phyloP scores from a whole-genome alignment of 2,888 invertebrate genomes.

The Notodonta dromedarius region DNA sequence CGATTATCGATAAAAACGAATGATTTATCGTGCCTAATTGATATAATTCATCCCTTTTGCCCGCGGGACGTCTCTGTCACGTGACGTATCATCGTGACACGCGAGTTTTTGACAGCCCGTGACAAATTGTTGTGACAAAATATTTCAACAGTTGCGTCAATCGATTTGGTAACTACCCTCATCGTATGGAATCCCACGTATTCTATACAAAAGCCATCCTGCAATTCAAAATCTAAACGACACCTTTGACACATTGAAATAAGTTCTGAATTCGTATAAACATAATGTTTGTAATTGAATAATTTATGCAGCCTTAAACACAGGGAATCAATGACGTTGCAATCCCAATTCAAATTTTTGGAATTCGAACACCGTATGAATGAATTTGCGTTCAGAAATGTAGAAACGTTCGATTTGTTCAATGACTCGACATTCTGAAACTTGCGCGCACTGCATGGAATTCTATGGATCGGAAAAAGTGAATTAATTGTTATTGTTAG shows the following conservation, averaged over 20 bases:
- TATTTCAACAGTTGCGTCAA: conserved; percentile 82
- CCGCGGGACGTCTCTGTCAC: conserved; percentile 60
- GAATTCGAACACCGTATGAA: conserved; percentile 59
- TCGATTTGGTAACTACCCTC: conserved; percentile 59
- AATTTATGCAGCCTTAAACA: conserved; percentile 42
- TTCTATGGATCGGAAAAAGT: conserved; percentile 11
- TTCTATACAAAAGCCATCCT: conserved; percentile 12
- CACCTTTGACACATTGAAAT: conserved; percentile 21
- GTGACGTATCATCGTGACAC: conserved; percentile 67
- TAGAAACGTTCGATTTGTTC: conserved; percentile 48
- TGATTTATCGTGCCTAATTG: conserved; percentile 78
- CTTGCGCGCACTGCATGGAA: conserved; percentile 40
- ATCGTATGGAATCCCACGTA: conserved; percentile 49
- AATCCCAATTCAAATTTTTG: conserved; percentile 67
- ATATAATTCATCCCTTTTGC: conserved; percentile 71
- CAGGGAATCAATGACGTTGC: conserved; percentile 64
- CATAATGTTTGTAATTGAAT: conserved; percentile 17
- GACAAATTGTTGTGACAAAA: conserved; percentile 84
- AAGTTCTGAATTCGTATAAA: conserved; percentile 24
- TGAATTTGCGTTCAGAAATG: conserved; percentile 58
- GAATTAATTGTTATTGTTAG: conserved; percentile 32
- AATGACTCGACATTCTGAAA: conserved; percentile 55
- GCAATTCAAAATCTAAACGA: conserved; percentile 3
- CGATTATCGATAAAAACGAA: conserved; percentile 68
- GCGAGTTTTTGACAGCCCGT: conserved; percentile 73